Percentiles rank a stretch among this genome's conserved stretches.
phyloP scores from a whole-genome alignment of 2,113 vertebrate genomes.

The Hassar affinis region DNA sequence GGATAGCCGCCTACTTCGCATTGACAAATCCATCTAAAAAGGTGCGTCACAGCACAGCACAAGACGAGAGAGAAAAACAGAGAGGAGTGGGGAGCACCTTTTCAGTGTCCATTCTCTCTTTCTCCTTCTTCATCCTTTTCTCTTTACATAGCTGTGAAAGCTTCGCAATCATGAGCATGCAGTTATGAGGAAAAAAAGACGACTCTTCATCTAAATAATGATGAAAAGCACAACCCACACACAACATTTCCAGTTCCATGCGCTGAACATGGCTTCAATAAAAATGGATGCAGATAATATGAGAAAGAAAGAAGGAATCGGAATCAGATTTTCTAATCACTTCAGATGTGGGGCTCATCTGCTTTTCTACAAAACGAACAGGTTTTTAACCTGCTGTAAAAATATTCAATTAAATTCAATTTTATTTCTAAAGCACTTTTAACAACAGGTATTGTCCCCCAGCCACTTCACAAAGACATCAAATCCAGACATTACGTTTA shows the following conservation, averaged over 20 bases:
- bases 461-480: no score
- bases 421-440: no score
- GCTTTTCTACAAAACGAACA: no score
- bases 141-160: not conserved
- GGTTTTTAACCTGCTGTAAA: no score
- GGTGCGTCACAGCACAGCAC: slow-evolving; percentile 59
- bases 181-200: not conserved
- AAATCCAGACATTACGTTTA: no score
- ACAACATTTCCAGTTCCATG: not conserved
- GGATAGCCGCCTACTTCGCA: slow-evolving; percentile 65
- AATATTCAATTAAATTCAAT: no score
- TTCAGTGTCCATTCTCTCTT: not conserved
- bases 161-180: no score
- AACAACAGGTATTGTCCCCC: no score
- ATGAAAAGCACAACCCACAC: not conserved
- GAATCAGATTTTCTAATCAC: no score
- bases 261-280: not conserved
- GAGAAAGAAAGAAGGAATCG: not conserved
- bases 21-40: slow-evolving; percentile 63
- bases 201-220: not conserved
- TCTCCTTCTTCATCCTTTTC: not conserved
- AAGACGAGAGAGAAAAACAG: slow-evolving; percentile 14
- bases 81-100: slow-evolving; percentile 18
- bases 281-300: not conserved
- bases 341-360: no score